Evolutionary conservation across 2,888 invertebrate genomes (phyloP).

Genomic region (Mayetiola destructor): DNA sequence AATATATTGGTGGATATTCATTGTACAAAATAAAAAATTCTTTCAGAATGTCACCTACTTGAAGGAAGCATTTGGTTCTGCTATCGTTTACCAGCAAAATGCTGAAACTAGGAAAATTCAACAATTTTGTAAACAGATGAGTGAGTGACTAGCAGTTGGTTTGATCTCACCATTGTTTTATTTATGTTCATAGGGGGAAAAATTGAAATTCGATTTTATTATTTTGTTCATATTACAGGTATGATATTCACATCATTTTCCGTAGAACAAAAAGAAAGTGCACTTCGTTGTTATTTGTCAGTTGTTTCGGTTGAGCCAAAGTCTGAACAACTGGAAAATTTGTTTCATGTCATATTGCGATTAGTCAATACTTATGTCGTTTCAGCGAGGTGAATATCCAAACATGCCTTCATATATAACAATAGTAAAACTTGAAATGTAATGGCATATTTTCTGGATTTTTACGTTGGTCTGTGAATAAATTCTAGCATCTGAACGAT

Average conservation of each 20-base stretch:
- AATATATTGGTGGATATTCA: not conserved
- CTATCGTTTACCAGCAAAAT: constrained; percentile 61
- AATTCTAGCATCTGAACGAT: constrained; percentile 65
- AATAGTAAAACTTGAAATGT: not conserved
- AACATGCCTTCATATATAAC: not conserved
- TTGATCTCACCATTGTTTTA: no score
- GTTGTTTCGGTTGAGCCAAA: constrained; percentile 59
- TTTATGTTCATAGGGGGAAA: no score
- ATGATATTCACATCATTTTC: constrained; percentile 49
- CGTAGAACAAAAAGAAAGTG: constrained; percentile 58
- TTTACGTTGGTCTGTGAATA: constrained; percentile 71
- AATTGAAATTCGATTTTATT: no score
- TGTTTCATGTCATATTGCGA: constrained; percentile 60
- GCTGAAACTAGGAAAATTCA: constrained; percentile 52
- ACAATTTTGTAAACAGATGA: constrained; percentile 52
- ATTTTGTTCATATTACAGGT: constrained; percentile 28
- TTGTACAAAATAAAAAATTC: no score
- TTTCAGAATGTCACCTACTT: constrained; percentile 70
- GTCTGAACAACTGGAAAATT: constrained; percentile 55
- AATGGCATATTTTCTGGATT: constrained; percentile 7
- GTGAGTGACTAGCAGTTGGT: constrained; percentile 20
- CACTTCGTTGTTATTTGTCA: constrained; percentile 54
- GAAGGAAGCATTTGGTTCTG: constrained; percentile 81
- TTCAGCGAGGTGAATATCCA: constrained; percentile 49
- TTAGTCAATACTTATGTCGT: constrained; percentile 57